A percentile compares a stretch with the other conserved stretches of the same genome.
Evolutionary conservation across 1,140 invertebrate species (phyloP).

Genomic region (Drosophila ambigua): DNA sequence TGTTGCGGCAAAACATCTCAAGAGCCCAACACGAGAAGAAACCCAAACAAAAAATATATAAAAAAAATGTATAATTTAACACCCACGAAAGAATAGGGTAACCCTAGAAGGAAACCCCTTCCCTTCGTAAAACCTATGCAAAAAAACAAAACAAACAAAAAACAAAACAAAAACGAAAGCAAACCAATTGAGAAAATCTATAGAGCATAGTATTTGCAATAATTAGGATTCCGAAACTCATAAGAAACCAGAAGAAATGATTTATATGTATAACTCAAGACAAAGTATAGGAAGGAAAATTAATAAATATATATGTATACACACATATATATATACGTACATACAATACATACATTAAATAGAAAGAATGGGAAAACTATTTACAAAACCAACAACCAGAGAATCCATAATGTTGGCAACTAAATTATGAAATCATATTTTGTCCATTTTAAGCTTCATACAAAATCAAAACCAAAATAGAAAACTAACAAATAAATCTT

Average conservation of each 20-base stretch:
- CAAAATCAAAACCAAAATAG: slow-evolving; percentile 34
- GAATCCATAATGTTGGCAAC: slow-evolving; percentile 33
- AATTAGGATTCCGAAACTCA: slow-evolving; percentile 43
- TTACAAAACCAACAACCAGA: slow-evolving; percentile 44
- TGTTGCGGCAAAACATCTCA: not conserved
- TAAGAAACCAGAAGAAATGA: slow-evolving; percentile 13
- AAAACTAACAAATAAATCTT: slow-evolving; percentile 46
- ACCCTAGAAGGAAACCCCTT: slow-evolving; percentile 31
- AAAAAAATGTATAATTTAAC: not conserved
- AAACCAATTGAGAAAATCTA: slow-evolving; percentile 46
- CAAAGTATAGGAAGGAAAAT: slow-evolving; percentile 17
- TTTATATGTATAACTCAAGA: slow-evolving; percentile 3
- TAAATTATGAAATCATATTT: slow-evolving; percentile 52
- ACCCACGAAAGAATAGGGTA: slow-evolving; percentile 14
- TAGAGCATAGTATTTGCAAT: slow-evolving; percentile 58
- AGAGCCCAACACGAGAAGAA: not conserved
- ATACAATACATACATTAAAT: slow-evolving; percentile 43
- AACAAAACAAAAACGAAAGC: slow-evolving; percentile 26
- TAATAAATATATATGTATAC: slow-evolving; percentile 43
- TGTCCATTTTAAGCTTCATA: slow-evolving; percentile 76
- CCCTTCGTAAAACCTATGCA: slow-evolving; percentile 45
- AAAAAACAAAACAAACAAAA: slow-evolving; percentile 28
- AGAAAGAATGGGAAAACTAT: slow-evolving; percentile 57
- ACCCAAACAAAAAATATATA: not conserved
- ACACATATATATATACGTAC: slow-evolving; percentile 38